Base-by-base conservation (phyloP, 2,888 invertebrate genomes). In the Tiliacea aurago region DNA sequence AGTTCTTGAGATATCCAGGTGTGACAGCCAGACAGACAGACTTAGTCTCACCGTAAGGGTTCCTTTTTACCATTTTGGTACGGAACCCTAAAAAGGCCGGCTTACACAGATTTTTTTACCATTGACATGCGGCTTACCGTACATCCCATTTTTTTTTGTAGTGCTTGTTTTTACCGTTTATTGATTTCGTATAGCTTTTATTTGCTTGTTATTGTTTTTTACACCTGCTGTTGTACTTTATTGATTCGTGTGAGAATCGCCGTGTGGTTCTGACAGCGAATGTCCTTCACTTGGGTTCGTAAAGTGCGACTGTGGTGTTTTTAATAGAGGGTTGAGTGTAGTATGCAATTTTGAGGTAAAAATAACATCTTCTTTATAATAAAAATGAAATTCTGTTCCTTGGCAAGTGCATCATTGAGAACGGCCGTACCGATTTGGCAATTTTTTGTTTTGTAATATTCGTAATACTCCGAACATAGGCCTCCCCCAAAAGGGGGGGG, bases 141-240 rank as follows among this genome's bases (percentile, higher is more conserved):
- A 33, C 11, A n/a, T 11, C 11, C 43, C 1, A 43, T 15, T 28
- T 45, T 58, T 62, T 68, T 74, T 74, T 59, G 6, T 15, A 6
- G 0, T 65, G 53, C 73, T 68, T 20, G 66, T 70, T 81, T 75
- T 61, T 69, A 66, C 76, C 47, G 56, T 61, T 69, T 20, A 59
- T 75, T 73, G 61, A 55, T 62, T 45, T 28, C 41, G 20, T 66
- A 20, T 53, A 37, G 13, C 10, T 51, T 69, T 37, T 45, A 43
- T 73, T 56, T 51, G 67, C 18, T 47, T 61, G 55, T 75, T 66
- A 55, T 64, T 23, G 15, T 67, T 64, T 37, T 37, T 37, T 37
- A 37, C 37, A 37, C 6, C 37, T 37, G 37, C 37, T 37, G 37
- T 37, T 37, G 18, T 53, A 43, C 45, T 59, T 9, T 37, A 73